Conservation (phyloP, 2,888 invertebrate species). For the Tethea ocularis region DNA sequence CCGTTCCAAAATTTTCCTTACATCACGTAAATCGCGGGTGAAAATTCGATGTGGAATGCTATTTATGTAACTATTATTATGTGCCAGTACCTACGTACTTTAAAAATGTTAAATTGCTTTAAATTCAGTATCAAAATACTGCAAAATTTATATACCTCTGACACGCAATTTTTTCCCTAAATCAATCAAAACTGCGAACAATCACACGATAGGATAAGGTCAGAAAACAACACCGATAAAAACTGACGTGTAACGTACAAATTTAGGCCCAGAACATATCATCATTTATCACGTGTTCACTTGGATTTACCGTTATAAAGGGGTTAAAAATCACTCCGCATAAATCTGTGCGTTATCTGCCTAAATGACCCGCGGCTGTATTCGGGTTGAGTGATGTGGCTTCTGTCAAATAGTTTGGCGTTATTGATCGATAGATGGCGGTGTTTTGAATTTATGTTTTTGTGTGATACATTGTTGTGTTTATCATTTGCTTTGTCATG, state of each 20-base stretch:
- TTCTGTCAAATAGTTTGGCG: constrained; percentile 49
- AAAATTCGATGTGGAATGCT: too few relatives aligned
- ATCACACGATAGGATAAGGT: constrained; percentile 32
- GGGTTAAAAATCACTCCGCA: constrained; percentile 79
- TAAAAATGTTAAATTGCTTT: too few relatives aligned
- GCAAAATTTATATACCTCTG: too few relatives aligned
- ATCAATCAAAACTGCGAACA: constrained; percentile 34
- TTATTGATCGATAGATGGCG: constrained; percentile 48
- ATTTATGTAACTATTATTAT: too few relatives aligned
- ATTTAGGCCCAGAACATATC: constrained; percentile 45
- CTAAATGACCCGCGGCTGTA: constrained; percentile 66
- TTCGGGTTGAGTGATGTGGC: constrained; percentile 47
- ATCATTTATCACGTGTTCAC: constrained; percentile 55
- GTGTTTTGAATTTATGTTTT: constrained; percentile 31
- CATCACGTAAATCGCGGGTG: too few relatives aligned
- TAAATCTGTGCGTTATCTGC: constrained; percentile 74
- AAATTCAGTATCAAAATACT: too few relatives aligned
- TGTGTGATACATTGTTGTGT: not conserved
- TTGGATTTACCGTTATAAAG: constrained; percentile 56
- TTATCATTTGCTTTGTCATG: constrained; percentile 7
- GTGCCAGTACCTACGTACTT: too few relatives aligned
- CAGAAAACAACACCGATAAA: constrained; percentile 38
- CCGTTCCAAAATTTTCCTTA: too few relatives aligned
- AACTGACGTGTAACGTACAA: constrained; percentile 38
- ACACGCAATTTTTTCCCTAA: too few relatives aligned